Evolutionary conservation across 1,140 invertebrate genomes (phyloP), one percentile per base, ranked within the genome.

Genomic region (Orussus abietinus): DNA sequence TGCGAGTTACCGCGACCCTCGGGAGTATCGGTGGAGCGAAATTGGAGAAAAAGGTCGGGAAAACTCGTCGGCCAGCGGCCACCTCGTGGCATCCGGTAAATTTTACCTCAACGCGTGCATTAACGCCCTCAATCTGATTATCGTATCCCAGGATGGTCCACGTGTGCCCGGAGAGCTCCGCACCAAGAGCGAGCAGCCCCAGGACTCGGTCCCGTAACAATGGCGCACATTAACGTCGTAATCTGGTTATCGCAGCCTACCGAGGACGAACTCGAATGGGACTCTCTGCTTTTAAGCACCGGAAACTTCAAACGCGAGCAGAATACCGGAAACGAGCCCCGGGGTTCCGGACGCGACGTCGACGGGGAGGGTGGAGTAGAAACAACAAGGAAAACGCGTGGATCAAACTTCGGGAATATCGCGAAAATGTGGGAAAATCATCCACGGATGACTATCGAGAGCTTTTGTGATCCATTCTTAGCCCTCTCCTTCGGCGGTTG

Each of bases 161-260:
- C 22, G n/a, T n/a, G n/a, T n/a, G n/a, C n/a, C n/a, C n/a, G n/a
- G n/a, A n/a, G n/a, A n/a, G n/a, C n/a, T n/a, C n/a, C n/a, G n/a
- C n/a, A n/a, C n/a, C n/a, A n/a, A n/a, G n/a, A n/a, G n/a, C n/a
- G n/a, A n/a, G n/a, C n/a, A n/a, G n/a, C n/a, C n/a, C n/a, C n/a
- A n/a, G n/a, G n/a, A 6, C 22, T n/a, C 22, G 6, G 6, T n/a
- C 22, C 22, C 22, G 6, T 25, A n/a, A 25, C 22, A 25, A 25
- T 25, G n/a, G 22, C 6, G 22, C 22, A n/a, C 22, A 25, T 25
- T 25, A 25, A 25, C n/a, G 22, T 30, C 21, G 38, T 53, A 53
- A 54, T 53, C 39, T 47, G 34, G 36, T 55, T 55, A 55, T 53
- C 42, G 37, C 12, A 2, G 22, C 22, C n/a, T 25, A n/a, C n/a